Evolutionary conservation across 2,797 vertebrate species (phyloP).

Genomic region (Oreortyx pictus): DNA sequence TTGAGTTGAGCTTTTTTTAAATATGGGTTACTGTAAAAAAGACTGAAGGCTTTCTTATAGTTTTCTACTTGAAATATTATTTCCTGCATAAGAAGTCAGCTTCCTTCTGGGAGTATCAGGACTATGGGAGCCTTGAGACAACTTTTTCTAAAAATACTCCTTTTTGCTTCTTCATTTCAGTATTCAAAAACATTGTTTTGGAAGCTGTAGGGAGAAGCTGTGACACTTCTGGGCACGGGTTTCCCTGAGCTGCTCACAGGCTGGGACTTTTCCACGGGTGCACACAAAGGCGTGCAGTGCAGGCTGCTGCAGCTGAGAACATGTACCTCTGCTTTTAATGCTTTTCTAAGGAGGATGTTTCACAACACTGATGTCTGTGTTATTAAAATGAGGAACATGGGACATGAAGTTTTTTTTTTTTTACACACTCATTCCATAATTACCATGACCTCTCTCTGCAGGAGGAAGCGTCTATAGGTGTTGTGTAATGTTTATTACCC

Average conservation of each 20-base stretch:
- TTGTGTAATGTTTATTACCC: neutral
- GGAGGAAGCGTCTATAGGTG: neutral
- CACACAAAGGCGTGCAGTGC: rapidly evolving
- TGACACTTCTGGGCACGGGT: neutral
- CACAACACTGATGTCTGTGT: neutral
- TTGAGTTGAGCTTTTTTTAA: neutral
- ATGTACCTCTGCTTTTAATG: neutral
- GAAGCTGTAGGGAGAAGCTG: neutral
- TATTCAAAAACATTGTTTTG: neutral
- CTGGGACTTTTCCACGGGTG: neutral
- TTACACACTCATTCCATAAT: neutral
- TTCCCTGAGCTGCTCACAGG: neutral
- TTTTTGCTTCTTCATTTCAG: neutral
- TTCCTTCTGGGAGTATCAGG: neutral
- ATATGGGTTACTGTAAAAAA: neutral
- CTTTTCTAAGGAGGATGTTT: neutral
- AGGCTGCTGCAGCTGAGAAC: neutral
- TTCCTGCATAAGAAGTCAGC: neutral
- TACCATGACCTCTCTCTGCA: neutral
- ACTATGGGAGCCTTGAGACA: neutral
- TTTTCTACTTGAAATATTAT: neutral
- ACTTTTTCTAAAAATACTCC: neutral
- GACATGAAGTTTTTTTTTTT: slow-evolving; percentile 7
- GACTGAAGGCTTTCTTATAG: neutral
- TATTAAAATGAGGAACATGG: neutral